Conservation (phyloP, 2,888 invertebrate species). For the Caenorhabditis sp. region DNA sequence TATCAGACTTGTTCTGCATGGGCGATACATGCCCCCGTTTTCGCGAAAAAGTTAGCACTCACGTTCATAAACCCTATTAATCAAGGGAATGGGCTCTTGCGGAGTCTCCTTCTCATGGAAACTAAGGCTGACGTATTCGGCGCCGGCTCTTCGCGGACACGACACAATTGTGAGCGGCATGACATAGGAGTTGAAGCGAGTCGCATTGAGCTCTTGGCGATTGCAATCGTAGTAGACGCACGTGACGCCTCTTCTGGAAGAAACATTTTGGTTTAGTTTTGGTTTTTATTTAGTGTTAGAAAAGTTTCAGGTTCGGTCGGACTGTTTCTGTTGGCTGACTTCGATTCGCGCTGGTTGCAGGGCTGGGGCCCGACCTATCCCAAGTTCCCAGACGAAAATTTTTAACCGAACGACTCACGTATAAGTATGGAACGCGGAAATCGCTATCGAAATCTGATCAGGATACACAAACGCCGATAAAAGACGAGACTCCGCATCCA, state of each 20-base stretch:
- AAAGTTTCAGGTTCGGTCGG: too few species aligned
- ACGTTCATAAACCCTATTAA: slow-evolving; percentile 32
- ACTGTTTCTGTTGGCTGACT: not conserved
- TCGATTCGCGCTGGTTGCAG: not conserved
- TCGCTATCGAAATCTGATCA: slow-evolving; percentile 38
- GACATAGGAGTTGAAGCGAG: slow-evolving; percentile 13
- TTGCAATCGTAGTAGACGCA: slow-evolving; percentile 46
- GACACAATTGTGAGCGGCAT: slow-evolving; percentile 31
- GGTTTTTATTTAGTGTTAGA: too few species aligned
- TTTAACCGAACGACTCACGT: slow-evolving; percentile 5
- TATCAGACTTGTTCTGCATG: too few species aligned
- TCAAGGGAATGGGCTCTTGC: slow-evolving; percentile 17
- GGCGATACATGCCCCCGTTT: too few species aligned
- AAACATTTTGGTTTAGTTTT: too few species aligned
- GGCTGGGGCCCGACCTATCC: too few species aligned
- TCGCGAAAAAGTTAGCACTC: not conserved
- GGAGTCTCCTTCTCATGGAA: not conserved
- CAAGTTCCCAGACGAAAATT: not conserved
- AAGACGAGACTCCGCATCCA: slow-evolving; percentile 19
- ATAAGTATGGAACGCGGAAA: slow-evolving; percentile 26
- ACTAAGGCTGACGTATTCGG: slow-evolving; percentile 20
- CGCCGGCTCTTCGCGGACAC: slow-evolving; percentile 30
- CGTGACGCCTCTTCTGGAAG: slow-evolving; percentile 2
- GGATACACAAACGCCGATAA: slow-evolving; percentile 44
- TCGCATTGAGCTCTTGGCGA: slow-evolving; percentile 9